Evolutionary conservation across 2,113 vertebrate genomes (phyloP), one percentile per base, ranked within the genome.

Genomic region (Tricholaema leucomelas): DNA sequence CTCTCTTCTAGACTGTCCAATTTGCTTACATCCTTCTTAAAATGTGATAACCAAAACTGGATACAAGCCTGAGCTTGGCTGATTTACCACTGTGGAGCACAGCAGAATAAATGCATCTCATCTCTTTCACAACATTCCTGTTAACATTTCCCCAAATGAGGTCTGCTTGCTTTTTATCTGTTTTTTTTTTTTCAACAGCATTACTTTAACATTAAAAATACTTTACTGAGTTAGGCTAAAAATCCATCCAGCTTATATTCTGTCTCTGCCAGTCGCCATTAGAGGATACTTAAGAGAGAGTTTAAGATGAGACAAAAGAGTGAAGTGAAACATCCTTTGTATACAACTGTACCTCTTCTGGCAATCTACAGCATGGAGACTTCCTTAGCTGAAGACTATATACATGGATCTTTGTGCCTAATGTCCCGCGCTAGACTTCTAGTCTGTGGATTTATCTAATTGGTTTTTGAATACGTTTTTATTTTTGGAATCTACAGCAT

Each of bases 11-110:
- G 93, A 96, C 95, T 94, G 91, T 96, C 94, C 93, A 94, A 88
- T 96, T 95, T 95, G 91, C 94, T 95, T 85, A 94, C 93, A 92
- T 95, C 93, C 93, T 96, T 94, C 91, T 96, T 96, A 94, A 95
- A 92, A 95, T 91, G 94, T 93, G 94, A 83, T 94, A 95, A 89
- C 91, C 94, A 92, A 95, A 96, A 94, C 88, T 93, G 95, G 90
- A 95, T 72, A 93, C 82, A 94, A 92, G 94, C 93, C 79, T 95
- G 81, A 95, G 69, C 85, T 93, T 96, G 95, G 90, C 91, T 92
- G 94, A 91, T 88, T 88, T 94, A 91, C 94, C 61, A 86, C 90
- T 88, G 87, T 94, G 94, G 94, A 96, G 90, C 82, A 94, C 91
- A 96, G 85, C 90, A 96, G 93, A 94, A 92, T 94, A 95, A 92